Evolutionary conservation across 2,113 vertebrate genomes (phyloP), one percentile per base, ranked within the genome.

Genomic region (Chaetorhynchus papuensis): DNA sequence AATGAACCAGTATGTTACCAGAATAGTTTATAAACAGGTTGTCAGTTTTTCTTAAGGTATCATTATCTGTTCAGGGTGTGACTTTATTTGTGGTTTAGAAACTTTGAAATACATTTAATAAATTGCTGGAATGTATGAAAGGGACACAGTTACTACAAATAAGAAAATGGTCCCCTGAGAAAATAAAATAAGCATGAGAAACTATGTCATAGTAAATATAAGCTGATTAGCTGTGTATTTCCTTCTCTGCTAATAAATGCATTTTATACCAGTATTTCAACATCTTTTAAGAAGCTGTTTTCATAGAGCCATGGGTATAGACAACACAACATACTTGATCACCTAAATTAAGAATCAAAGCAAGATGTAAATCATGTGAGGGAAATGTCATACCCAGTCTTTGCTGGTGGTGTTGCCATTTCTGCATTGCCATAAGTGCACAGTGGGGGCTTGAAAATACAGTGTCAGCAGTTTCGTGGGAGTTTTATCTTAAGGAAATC

Each of bases 381-480:
- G 33, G 50, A 85, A 85, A 24, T 26, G 11, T 79, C 70, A 65
- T 75, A 53, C 19, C 11, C 26, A 17, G 11, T n/a, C 27, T 82
- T 41, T 42, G 9, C 15, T 61, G 31, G 35, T 65, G 54, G 30
- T 72, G 35, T 31, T 72, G 57, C 31, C 27, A 13, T 57, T 82
- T 64, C 64, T 72, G 14, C 2, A 1, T 44, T 42, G 15, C 27
- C 2, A 0, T n/a, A 47, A 60, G 8, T 21, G 16, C 35, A 35
- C 12, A 24, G 10, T 11, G 45, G 8, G 23, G 24, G 16, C 4
- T 39, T 91, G 66, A 60, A 90, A 85, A 61, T 47, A 10, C 3
- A 22, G 22, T 18, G 14, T 57, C 44, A 50, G 31, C 22, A 75
- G 41, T 65, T 63, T 31, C 0, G 1, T 11, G 28, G 54, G 47